Conservation (phyloP, 2,113 vertebrate genomes). For the Protobothrops mucrosquamatus region DNA sequence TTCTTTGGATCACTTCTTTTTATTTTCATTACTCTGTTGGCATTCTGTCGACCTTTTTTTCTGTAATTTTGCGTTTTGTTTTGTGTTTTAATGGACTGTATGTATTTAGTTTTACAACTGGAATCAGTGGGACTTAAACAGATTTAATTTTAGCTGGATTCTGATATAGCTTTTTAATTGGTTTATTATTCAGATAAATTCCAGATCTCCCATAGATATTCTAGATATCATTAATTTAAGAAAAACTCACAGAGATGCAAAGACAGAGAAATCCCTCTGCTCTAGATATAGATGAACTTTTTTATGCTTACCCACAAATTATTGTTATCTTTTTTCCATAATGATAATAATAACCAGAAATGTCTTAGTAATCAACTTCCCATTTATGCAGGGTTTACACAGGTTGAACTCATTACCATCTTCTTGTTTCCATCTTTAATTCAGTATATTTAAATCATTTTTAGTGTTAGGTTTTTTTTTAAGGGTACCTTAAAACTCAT, state of each 20-base stretch:
- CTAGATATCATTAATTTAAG: background rate
- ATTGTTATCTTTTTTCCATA: constrained; percentile 12
- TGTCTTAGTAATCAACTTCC: constrained; percentile 29
- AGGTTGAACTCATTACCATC: background rate
- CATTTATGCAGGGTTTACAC: background rate
- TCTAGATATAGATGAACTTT: constrained; percentile 35
- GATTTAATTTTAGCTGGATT: background rate
- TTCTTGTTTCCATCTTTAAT: constrained; percentile 8
- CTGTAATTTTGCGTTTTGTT: background rate
- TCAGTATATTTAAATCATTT: constrained; percentile 6
- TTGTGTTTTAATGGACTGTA: background rate
- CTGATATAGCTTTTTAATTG: background rate
- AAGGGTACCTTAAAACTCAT: fast-evolving
- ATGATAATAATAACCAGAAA: constrained; percentile 28
- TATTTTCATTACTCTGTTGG: background rate
- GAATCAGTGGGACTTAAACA: background rate
- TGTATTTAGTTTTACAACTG: background rate
- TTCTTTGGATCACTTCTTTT: background rate
- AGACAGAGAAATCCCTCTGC: constrained; percentile 6
- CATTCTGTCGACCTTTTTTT: background rate
- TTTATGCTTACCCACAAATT: constrained; percentile 26
- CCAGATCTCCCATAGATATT: constrained; percentile 23
- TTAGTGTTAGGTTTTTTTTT: background rate
- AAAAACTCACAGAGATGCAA: background rate
- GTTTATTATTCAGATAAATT: constrained; percentile 17